phyloP scores from a whole-genome alignment of 2,888 invertebrate genomes.

The Phalera bucephala region DNA sequence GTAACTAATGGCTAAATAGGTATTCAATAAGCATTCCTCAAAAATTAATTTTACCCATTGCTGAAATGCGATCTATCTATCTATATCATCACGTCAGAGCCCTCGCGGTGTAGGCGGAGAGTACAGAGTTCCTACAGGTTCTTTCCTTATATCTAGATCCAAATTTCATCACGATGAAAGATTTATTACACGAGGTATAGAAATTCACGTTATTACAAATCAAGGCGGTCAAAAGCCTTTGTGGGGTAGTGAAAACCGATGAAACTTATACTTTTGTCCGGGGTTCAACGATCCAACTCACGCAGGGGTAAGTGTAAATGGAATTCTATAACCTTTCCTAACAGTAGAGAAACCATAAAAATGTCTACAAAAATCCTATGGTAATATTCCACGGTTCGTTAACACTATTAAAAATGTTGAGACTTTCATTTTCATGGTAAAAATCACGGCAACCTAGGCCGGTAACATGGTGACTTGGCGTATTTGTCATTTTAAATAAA shows the following conservation, averaged over 20 bases:
- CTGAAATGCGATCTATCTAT: no score
- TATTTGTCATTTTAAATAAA: no score
- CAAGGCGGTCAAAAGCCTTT: constrained; percentile 24
- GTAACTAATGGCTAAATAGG: no score
- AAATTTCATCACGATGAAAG: no score
- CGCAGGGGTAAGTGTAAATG: constrained; percentile 59
- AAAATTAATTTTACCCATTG: no score
- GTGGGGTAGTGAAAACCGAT: constrained; percentile 25
- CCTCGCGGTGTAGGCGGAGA: no score
- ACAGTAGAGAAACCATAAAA: constrained; percentile 21
- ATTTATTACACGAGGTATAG: no score
- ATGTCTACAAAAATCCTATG: constrained; percentile 18
- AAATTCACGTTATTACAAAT: constrained; percentile 6
- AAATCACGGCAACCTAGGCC: neutral
- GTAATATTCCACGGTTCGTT: constrained; percentile 13
- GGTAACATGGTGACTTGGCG: no score
- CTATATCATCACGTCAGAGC: no score
- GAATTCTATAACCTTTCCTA: constrained; percentile 40
- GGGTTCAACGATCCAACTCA: constrained; percentile 42
- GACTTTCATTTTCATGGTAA: constrained; percentile 7
- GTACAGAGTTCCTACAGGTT: no score
- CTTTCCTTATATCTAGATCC: no score
- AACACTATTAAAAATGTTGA: constrained; percentile 1
- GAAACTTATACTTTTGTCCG: constrained; percentile 21
- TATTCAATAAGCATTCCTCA: no score